Conservation (phyloP, 2,888 invertebrate genomes). For the Orthonychiurus folsomi region DNA sequence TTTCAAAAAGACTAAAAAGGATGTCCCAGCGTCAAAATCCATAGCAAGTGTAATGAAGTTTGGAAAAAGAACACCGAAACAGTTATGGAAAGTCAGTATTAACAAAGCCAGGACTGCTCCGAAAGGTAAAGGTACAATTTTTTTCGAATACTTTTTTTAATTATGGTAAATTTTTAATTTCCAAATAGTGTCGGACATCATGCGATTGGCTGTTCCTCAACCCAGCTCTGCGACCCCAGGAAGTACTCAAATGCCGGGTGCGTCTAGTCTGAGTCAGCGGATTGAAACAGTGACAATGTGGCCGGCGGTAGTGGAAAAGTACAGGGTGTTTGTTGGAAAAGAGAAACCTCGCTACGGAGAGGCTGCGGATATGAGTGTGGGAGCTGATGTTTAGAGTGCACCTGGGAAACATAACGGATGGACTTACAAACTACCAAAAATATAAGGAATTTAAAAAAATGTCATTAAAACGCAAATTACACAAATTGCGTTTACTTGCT, state of each 20-base stretch:
- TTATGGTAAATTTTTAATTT: neutral
- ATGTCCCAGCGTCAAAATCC: neutral
- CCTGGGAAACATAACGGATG: no score
- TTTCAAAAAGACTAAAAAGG: neutral
- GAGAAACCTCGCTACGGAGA: no score
- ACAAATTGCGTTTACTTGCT: no score
- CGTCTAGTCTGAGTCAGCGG: neutral
- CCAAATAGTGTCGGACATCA: neutral
- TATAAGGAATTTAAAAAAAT: no score
- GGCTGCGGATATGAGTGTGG: no score
- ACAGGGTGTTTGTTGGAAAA: neutral
- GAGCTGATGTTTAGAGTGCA: no score
- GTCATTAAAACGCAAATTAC: no score
- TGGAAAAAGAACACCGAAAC: neutral
- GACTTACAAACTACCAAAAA: no score
- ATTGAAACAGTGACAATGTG: neutral
- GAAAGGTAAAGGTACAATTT: slow-evolving; percentile 23
- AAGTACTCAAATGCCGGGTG: no score
- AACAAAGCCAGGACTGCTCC: no score
- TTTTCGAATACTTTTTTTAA: neutral
- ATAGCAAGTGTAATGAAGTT: no score
- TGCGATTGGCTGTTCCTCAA: neutral
- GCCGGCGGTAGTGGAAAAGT: neutral
- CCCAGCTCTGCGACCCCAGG: neutral
- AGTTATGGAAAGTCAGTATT: neutral